Evolutionary conservation across 1,140 invertebrate genomes (phyloP), one percentile per base, ranked within the genome.

Genomic region (Hylyphantes graminicola): DNA sequence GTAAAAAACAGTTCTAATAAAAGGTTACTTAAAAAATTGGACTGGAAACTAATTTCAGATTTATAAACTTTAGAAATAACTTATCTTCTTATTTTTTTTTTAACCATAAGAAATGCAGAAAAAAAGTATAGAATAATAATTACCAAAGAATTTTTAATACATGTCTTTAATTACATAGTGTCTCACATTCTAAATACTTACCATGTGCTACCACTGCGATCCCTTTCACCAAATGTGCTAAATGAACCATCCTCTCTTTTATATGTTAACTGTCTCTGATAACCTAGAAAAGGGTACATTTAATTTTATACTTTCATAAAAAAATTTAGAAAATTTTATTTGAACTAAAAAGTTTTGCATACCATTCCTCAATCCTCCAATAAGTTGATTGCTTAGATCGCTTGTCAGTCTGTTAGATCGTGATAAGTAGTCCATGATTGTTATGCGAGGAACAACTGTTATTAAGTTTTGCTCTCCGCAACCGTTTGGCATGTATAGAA

Each of bases 391-490:
- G 88, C 96, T 93, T 15, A 96, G 90, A 2, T 90, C 91, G 80
- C 91, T 89, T 2, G 92, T 93, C 15, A 93, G 87, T 87, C 93
- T 93, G 86, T 93, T 92, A 0, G 90, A 90, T 5, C 86, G 86
- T 19, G 83, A 92, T 6, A 95, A 90, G 88, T 98, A 98, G 86
- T 96, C 92, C 12, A 96, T 89, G 65, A 96, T 92, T 70, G 96
- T 94, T 87, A 98, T 93, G 88, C 96, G 96, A 2, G 96, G 96
- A 21, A 97, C 94, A 88, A 97, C 95, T 87, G 96, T 95, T 0
- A 97, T 90, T 94, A 98, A 96, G 87, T 98, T 98, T 89, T 98
- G 97, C 91, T 98, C 97, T 11, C 96, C 96, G 90, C 97, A 98
- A 2, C 96, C 96, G 81, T 93, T 95, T 2, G 97, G 96, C 91